Conservation (phyloP, 2,797 vertebrate species). For the Australoheros facetus region DNA sequence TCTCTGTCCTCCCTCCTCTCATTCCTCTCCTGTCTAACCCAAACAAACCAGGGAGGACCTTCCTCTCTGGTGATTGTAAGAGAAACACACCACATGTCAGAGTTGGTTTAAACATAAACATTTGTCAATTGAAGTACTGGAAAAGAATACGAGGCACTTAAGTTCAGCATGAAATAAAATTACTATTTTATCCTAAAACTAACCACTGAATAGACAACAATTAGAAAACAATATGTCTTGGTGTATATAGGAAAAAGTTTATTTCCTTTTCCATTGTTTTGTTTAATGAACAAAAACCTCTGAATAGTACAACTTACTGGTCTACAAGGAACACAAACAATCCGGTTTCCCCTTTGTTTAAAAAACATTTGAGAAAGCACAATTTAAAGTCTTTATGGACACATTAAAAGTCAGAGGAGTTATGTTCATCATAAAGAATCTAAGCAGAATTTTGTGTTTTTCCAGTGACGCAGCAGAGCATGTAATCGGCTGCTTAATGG, state of each 20-base stretch:
- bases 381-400: not conserved
- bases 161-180: slow-evolving; percentile 36
- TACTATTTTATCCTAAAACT: slow-evolving; percentile 21
- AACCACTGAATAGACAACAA: not conserved
- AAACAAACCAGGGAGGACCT: slow-evolving; percentile 72
- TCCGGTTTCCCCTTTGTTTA: not conserved
- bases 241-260: not conserved
- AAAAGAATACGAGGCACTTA: slow-evolving; percentile 55
- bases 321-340: not conserved
- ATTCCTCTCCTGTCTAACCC: slow-evolving; percentile 74
- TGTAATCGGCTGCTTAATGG: slow-evolving; percentile 52
- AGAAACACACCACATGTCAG: slow-evolving; percentile 74
- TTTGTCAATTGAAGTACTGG: slow-evolving; percentile 59
- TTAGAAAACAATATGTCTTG: slow-evolving; percentile 5
- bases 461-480: slow-evolving; percentile 43
- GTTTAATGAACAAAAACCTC: not conserved
- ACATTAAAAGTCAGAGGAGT: not conserved
- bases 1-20: slow-evolving; percentile 52
- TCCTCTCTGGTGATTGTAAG: slow-evolving; percentile 63
- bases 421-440: slow-evolving; percentile 37
- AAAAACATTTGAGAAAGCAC: not conserved
- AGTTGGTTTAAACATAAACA: slow-evolving; percentile 69
- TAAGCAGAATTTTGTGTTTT: slow-evolving; percentile 26
- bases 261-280: not conserved
- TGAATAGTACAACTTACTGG: not conserved